Evolutionary conservation across 2,113 vertebrate species (phyloP), one percentile per base, ranked within the genome.

Genomic region (Jacana jacana): DNA sequence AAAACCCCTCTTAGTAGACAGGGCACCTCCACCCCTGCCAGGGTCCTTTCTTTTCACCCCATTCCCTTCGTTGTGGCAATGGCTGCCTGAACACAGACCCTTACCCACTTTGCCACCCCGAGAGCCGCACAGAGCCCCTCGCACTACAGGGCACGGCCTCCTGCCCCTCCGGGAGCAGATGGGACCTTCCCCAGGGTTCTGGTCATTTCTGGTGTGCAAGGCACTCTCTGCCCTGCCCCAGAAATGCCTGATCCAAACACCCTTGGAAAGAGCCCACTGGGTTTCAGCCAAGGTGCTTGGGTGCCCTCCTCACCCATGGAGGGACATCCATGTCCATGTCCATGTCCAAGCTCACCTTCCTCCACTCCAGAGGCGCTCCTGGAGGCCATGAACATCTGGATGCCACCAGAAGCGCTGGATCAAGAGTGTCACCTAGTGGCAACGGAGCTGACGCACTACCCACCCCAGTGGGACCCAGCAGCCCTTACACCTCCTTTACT

Each of bases 391-490:
- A 64, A 33, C 82, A 35, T 23, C 80, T 35, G 91, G 66, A 17
- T 10, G 80, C 66, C 44, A 3, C 3, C 8, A 31, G 31, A 9
- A 17, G 1, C 1, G 18, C 77, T 63, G 86, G 81, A 57, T 19
- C 91, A 1, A 86, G 86, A 55, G 91, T 86, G 92, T 51, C 97
- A 93, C 86, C 96, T 88, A 85, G 95, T 4, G 94, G 95, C 84
- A 11, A 8, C n/a, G 55, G 65, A 58, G 55, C 58, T 2, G 30
- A 15, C 65, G 4, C 54, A 6, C n/a, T 31, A 17, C 63, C 54
- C 73, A 39, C 83, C 10, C 52, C 1, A 5, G 68, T 0, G 69
- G 80, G n/a, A 48, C 30, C 79, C 40, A 1, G 4, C 48, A 54
- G 61, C 39, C 40, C 49, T 7, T 13, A 20, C 25, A 60, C 48